phyloP scores from a whole-genome alignment of 2,797 vertebrate genomes.

The Ctenochaetus hawaiiensis region DNA sequence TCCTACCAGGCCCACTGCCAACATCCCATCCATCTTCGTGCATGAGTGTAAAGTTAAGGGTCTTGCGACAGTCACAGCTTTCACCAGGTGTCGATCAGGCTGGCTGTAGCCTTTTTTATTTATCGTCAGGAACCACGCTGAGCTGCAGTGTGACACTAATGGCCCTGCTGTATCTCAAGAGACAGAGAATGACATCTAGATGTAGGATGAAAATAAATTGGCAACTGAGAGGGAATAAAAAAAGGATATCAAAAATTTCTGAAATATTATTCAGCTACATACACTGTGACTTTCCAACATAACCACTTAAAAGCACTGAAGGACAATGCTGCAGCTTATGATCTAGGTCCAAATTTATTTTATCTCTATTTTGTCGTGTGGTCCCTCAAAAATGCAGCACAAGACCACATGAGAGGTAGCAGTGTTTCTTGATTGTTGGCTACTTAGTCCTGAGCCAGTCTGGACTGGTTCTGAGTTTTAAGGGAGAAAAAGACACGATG shows the following conservation, averaged over 20 bases:
- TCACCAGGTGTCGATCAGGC: conserved; percentile 17
- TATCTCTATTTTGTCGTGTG: conserved; percentile 9
- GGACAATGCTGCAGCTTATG: neutral
- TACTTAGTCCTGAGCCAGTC: conserved; percentile 36
- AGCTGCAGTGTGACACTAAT: conserved; percentile 51
- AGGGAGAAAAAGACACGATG: conserved; percentile 31
- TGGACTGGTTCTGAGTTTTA: conserved; percentile 55
- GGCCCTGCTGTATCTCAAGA: conserved; percentile 57
- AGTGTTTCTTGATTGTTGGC: conserved; percentile 31
- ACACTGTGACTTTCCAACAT: neutral
- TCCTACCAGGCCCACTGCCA: neutral
- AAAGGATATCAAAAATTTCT: conserved; percentile 10
- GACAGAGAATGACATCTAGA: conserved; percentile 40
- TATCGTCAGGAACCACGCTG: conserved; percentile 46
- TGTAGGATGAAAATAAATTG: conserved; percentile 39
- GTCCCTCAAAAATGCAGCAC: conserved; percentile 28
- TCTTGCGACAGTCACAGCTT: conserved; percentile 10
- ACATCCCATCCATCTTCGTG: neutral
- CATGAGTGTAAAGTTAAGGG: conserved; percentile 17
- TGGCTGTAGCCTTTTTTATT: conserved; percentile 54
- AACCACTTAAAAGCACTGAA: conserved; percentile 26
- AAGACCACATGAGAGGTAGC: conserved; percentile 12
- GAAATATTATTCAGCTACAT: neutral
- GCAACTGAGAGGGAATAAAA: conserved; percentile 13
- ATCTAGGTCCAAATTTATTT: conserved; percentile 43